Percentiles rank a stretch among this genome's conserved stretches.
Conservation (phyloP, 2,888 invertebrate species). For the Calameuta pallipes region DNA sequence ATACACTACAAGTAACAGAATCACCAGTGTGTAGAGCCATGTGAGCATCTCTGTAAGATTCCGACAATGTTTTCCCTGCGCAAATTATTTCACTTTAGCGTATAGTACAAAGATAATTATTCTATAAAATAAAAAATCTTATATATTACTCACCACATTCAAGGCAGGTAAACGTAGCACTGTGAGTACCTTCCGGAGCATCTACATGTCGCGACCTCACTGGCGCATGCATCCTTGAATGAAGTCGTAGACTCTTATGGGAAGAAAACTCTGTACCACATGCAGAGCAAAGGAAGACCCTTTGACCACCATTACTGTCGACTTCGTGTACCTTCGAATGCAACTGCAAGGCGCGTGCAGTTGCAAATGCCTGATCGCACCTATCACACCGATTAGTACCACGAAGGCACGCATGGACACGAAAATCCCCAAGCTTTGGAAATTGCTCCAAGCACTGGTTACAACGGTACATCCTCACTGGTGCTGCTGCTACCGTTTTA, state of each 20-base stretch:
- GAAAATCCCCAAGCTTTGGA: conserved; percentile 64
- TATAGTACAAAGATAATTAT: background rate
- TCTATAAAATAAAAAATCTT: background rate
- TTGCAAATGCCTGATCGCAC: conserved; percentile 59
- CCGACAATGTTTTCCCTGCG: conserved; percentile 59
- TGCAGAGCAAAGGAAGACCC: conserved; percentile 71
- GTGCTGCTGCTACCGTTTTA: conserved; percentile 42
- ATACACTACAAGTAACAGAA: conserved; percentile 73
- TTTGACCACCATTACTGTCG: conserved; percentile 44
- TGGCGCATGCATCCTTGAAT: conserved; percentile 81
- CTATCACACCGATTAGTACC: conserved; percentile 58
- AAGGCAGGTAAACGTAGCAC: conserved; percentile 55
- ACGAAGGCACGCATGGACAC: conserved; percentile 65
- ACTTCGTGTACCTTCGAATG: conserved; percentile 73
- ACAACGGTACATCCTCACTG: conserved; percentile 65
- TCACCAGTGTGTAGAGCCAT: conserved; percentile 74
- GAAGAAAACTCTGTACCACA: conserved; percentile 77
- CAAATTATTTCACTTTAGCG: background rate
- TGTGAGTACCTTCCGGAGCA: conserved; percentile 59
- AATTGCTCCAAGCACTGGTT: conserved; percentile 67
- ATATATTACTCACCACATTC: conserved; percentile 55
- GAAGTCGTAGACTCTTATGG: conserved; percentile 75
- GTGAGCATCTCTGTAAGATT: conserved; percentile 72
- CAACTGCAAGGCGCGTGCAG: conserved; percentile 70
- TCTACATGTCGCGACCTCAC: conserved; percentile 70